Evolutionary conservation across 1,140 invertebrate species (phyloP).

Genomic region (Magallana ariakensis): DNA sequence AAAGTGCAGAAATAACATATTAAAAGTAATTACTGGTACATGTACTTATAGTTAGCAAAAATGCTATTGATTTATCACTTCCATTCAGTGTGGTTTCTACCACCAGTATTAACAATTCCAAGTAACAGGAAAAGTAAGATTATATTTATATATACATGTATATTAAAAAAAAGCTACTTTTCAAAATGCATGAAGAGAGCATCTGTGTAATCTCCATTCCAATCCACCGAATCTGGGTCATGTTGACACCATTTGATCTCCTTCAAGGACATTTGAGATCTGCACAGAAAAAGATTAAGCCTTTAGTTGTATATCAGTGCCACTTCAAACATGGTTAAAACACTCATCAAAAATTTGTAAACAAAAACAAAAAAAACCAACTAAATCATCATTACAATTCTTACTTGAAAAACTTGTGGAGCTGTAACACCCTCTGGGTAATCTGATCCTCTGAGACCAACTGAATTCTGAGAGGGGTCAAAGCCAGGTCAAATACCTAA

Average conservation of each 20-base stretch:
- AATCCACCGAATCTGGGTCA: conserved; percentile 67
- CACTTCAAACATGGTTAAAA: too few relatives aligned
- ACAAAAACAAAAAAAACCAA: too few relatives aligned
- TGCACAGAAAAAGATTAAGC: conserved; percentile 47
- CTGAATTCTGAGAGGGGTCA: conserved; percentile 86
- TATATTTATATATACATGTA: too few relatives aligned
- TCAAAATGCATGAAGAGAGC: conserved; percentile 72
- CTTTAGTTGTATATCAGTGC: too few relatives aligned
- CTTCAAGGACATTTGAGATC: conserved; percentile 63
- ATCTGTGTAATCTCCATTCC: conserved; percentile 71
- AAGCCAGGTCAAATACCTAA: conserved; percentile 85
- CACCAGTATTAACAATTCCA: too few relatives aligned
- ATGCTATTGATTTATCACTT: too few relatives aligned
- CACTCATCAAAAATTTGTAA: too few relatives aligned
- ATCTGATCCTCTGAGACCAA: conserved; percentile 85
- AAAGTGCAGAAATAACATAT: too few relatives aligned
- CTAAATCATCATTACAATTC: background rate
- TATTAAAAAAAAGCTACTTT: conserved; percentile 62
- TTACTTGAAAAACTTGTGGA: conserved; percentile 86
- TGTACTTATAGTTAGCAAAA: too few relatives aligned
- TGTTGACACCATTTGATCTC: conserved; percentile 73
- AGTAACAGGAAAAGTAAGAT: too few relatives aligned
- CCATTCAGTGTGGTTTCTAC: too few relatives aligned
- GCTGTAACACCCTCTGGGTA: conserved; percentile 84
- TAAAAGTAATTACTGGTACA: too few relatives aligned